Conservation (phyloP, 2,888 invertebrate genomes). For the Archips crataeganus region DNA sequence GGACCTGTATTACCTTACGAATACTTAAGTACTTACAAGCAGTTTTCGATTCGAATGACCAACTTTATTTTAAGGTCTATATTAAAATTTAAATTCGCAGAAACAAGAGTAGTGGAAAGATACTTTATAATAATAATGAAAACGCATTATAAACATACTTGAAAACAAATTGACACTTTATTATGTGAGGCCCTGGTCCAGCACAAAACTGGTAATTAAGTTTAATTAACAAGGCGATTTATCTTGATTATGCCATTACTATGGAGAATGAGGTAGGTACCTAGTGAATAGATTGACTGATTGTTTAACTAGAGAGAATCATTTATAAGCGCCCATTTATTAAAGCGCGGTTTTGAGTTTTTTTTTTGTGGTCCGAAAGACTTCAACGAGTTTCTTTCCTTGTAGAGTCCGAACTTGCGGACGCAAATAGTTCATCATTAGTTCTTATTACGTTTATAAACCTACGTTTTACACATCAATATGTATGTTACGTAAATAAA, state of each 20-base stretch:
- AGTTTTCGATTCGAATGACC: not conserved
- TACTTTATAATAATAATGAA: not conserved
- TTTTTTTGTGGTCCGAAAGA: constrained; percentile 35
- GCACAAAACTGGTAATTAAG: constrained; percentile 33
- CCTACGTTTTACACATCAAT: not conserved
- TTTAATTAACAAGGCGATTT: constrained; percentile 23
- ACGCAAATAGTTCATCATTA: not conserved
- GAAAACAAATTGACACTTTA: constrained; percentile 8
- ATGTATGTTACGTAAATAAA: not conserved
- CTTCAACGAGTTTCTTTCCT: constrained; percentile 28
- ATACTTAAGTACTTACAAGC: not conserved
- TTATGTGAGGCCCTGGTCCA: constrained; percentile 22
- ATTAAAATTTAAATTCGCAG: not conserved
- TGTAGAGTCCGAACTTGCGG: constrained; percentile 5
- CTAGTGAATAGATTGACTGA: constrained; percentile 6
- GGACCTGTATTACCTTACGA: too few species aligned
- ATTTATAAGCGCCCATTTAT: constrained; percentile 18
- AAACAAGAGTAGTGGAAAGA: not conserved
- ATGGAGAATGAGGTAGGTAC: not conserved
- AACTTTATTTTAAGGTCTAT: not conserved
- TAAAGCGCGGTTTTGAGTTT: not conserved
- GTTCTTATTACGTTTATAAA: not conserved
- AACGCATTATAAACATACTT: not conserved
- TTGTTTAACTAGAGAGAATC: constrained; percentile 18
- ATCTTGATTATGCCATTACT: constrained; percentile 13